Evolutionary conservation across 2,888 invertebrate genomes (phyloP), one percentile per base, ranked within the genome.

Genomic region (Perdita meconis): DNA sequence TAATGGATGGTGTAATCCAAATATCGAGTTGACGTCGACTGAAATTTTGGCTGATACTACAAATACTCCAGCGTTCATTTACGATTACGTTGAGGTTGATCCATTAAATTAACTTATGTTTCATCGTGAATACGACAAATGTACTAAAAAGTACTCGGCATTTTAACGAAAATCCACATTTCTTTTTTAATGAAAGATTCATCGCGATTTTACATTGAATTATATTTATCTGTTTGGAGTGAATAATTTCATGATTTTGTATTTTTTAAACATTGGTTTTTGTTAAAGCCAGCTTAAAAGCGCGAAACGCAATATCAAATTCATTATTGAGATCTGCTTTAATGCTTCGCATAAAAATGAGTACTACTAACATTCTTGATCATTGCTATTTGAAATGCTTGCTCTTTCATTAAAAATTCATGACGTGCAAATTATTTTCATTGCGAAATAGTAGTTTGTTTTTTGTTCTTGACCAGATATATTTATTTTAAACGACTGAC

Each of bases 11-110:
- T 85, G 81, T 53, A 87, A 90, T 71, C 82, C 90, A 34, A 80
- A 70, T n/a, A 88, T 90, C 51, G 87, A 86, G 61, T 75, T 91
- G 56, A 83, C 89, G 36, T 75, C 89, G 13, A 76, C 90, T 8
- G 89, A 89, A 30, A 89, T 91, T 47, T 82, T 90, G 71, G 84
- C 86, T 51, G 90, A 90, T 36, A 67, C 86, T 36, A 55, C 86
- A 19, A 80, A 81, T 56, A 78, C 89, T 13, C 86, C 91, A 12
- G 75, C 90, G 60, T 92, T 90, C 68, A 91, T 92, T 69, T 93
- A 90, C 74, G 92, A 93, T 72, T 92, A 89, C 73, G 91, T 92
- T 59, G 91, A 92, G 53, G 89, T 92, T 69, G 90, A 90, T 80
- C 89, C 92, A 50, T 82, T 92, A 64, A 92, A 92, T 87, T 93